Evolutionary conservation across 1,140 invertebrate genomes (phyloP).

Genomic region (Psilanteris sp.): DNA sequence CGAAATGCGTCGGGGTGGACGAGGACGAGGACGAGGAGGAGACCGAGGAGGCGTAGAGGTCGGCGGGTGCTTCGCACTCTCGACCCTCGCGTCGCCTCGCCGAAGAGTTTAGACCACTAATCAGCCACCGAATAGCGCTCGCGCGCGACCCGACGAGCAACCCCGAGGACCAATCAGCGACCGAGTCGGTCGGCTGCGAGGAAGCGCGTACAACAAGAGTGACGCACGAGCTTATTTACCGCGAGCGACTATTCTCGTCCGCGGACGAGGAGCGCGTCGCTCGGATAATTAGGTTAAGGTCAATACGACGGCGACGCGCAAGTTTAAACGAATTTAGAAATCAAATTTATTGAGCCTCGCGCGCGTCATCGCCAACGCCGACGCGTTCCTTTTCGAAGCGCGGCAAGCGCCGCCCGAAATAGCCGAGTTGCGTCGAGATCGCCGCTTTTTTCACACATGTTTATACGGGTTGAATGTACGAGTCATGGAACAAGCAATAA

Average conservation of each 20-base stretch:
- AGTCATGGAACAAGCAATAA: slow-evolving; percentile 47
- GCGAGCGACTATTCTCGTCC: slow-evolving; percentile 60
- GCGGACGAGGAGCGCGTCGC: slow-evolving; percentile 48
- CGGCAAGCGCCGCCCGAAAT: background rate
- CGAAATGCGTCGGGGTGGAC: slow-evolving; percentile 92
- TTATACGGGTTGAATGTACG: slow-evolving; percentile 61
- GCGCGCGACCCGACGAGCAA: no score
- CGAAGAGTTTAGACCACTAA: no score
- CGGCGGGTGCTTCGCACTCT: no score
- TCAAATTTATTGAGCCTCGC: slow-evolving; percentile 35
- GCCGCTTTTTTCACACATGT: slow-evolving; percentile 45
- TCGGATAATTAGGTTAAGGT: slow-evolving; percentile 61
- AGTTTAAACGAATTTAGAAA: slow-evolving; percentile 61
- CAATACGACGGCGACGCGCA: slow-evolving; percentile 36
- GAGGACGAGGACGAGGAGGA: slow-evolving; percentile 87
- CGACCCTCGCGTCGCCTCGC: no score
- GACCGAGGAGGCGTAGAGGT: slow-evolving; percentile 65
- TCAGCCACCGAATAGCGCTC: no score
- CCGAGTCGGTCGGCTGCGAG: slow-evolving; percentile 14
- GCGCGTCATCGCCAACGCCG: slow-evolving; percentile 44
- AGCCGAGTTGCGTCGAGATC: no score
- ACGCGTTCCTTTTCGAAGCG: background rate
- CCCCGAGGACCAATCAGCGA: no score
- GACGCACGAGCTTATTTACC: slow-evolving; percentile 56
- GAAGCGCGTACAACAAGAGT: slow-evolving; percentile 38